Conservation (phyloP, 2,888 invertebrate genomes). For the Nasonovia ribisnigri region DNA sequence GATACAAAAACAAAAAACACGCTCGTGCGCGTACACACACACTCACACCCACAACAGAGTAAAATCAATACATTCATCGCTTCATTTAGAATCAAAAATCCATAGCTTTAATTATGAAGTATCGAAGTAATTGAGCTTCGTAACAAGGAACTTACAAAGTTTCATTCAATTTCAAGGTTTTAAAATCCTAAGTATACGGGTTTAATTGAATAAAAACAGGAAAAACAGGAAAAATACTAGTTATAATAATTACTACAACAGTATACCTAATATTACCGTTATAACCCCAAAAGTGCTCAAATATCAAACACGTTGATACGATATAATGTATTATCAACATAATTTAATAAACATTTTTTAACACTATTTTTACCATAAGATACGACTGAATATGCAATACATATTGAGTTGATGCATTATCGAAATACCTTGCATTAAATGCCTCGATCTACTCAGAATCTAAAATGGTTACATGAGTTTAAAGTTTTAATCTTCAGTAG, state of each 20-base stretch:
- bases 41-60: not conserved
- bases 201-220: not conserved
- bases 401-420: not conserved
- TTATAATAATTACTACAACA: not conserved
- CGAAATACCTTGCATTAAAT: not conserved
- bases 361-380: not conserved
- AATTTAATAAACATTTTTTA: not conserved
- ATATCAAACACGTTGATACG: not conserved
- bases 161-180: not conserved
- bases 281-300: not conserved
- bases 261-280: not conserved
- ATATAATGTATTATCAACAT: not conserved
- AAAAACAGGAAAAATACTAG: conserved; percentile 7
- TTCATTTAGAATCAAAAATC: not conserved
- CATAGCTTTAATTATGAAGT: not conserved
- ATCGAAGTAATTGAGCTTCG: not conserved
- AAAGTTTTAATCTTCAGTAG: not conserved
- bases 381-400: not conserved
- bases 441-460: not conserved
- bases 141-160: not conserved
- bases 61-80: not conserved
- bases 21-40: not conserved
- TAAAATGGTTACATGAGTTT: not conserved
- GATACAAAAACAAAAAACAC: not conserved
- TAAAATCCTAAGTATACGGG: not conserved